Base-by-base conservation (phyloP, 2,113 vertebrate species). In the Catagonus wagneri region DNA sequence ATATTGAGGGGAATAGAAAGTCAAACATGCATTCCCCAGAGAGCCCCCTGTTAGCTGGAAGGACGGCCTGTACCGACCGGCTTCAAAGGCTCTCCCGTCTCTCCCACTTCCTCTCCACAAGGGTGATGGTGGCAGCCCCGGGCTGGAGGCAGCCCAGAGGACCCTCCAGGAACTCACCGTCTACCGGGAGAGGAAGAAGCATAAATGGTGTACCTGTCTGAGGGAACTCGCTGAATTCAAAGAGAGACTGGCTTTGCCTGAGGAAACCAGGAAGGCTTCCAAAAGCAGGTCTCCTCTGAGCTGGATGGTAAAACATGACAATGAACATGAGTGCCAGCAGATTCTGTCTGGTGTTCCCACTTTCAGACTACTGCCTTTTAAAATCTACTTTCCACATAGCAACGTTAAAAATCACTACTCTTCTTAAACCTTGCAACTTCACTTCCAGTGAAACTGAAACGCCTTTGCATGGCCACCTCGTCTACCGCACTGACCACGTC, bases 1-100 rank as follows among this genome's bases (percentile, higher is more conserved):
- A 66, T 27, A 76, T 29, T 71, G 14, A 94, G 27, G 22, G 80
- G 34, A 95, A 92, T 34, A 95, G 84, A 90, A 96, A 94, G 83
- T 10, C 92, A 96, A 97, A 90, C 95, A 81, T 2, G 14, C 14
- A 3, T 36, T 54, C 72, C n/a, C 78, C 95, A 63, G 68, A 44
- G 91, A 79, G 39, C 54, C 72, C 25, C n/a, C 29, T 27, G 8
- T 44, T 10, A 56, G 44, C 92, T 68, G 80, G 36, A 71, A 44
- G 83, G 78, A 69, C 89, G 29, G 65, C 39, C 60, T 63, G 95
- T 25, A 39, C 95, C 60, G 7, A 32, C 75, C 34, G 29, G 52
- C 63, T 92, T 90, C 63, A 34, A 29, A 80, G 63, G 29, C 89
- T n/a, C 81, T 6, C 32, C 76, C 60, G n/a, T 66, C 1, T 1